These are phyloP conservation scores for Natator depressus DNA, from an alignment of 2,113 vertebrate species.

Conservation along the genomic window DNA sequence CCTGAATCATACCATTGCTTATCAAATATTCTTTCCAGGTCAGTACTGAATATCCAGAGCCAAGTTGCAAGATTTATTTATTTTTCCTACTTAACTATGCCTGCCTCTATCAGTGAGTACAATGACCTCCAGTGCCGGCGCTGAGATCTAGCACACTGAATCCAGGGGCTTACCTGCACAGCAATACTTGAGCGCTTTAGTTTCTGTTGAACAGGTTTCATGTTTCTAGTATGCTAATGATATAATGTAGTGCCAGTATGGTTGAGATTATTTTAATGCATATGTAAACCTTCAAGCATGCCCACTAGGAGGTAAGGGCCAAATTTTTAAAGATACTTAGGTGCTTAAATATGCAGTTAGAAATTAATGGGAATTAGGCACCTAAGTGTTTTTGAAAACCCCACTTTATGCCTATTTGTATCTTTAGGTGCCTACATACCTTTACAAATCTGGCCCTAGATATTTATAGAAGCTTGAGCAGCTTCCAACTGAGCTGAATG, in stretches of 20 bases:
- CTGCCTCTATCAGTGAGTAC: neutral
- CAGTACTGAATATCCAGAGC: neutral
- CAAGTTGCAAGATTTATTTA: neutral
- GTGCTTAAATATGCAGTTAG: neutral
- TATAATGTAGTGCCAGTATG: neutral
- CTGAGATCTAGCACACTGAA: neutral
- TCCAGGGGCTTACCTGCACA: neutral
- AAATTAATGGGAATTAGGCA: neutral
- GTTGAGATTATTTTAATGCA: neutral
- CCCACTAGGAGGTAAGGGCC: neutral
- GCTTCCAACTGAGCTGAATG: neutral
- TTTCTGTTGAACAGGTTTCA: neutral
- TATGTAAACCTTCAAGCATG: neutral
- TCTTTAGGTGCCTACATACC: neutral
- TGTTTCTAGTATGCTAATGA: neutral
- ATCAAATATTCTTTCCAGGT: slow-evolving; percentile 34
- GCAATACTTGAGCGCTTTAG: neutral
- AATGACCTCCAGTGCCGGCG: neutral
- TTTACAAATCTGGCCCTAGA: neutral
- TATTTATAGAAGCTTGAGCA: neutral
- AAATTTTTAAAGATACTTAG: neutral
- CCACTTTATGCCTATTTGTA: neutral
- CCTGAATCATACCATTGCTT: slow-evolving; percentile 31
- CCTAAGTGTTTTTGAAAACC: fast-evolving
- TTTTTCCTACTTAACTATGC: slow-evolving; percentile 1